Evolutionary conservation across 2,113 vertebrate genomes (phyloP).

Genomic region (Motacilla tschutschensis): DNA sequence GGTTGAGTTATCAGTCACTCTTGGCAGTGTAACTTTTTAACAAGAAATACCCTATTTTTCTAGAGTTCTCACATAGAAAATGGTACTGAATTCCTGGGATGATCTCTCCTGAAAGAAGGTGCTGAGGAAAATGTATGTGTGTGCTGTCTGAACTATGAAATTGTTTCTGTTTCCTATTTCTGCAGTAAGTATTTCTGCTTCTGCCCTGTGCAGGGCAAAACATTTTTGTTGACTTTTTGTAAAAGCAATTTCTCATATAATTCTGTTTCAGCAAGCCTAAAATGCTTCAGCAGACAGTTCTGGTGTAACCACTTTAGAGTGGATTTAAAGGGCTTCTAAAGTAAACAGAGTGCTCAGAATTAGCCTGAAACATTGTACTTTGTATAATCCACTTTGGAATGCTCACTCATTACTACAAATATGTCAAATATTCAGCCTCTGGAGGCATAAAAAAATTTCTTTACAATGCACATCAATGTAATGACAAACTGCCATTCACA

Average conservation of each 20-base stretch:
- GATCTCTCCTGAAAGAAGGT: neutral
- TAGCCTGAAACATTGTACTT: neutral
- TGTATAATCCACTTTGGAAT: constrained; percentile 27
- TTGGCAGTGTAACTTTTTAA: accelerated
- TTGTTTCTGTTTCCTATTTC: neutral
- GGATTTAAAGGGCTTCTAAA: constrained; percentile 30
- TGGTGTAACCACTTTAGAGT: constrained; percentile 24
- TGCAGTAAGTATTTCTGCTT: neutral
- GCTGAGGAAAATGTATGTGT: neutral
- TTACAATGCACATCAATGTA: constrained; percentile 10
- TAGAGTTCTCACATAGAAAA: neutral
- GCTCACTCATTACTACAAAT: constrained; percentile 15
- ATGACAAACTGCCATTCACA: constrained; percentile 13
- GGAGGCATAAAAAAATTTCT: neutral
- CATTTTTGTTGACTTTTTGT: neutral
- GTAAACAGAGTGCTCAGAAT: constrained; percentile 34
- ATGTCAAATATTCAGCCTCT: neutral
- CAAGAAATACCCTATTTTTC: neutral
- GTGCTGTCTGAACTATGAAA: neutral
- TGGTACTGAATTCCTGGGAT: neutral
- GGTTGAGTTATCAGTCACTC: neutral
- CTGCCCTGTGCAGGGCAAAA: neutral
- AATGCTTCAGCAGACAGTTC: neutral
- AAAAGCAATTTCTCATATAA: constrained; percentile 6
- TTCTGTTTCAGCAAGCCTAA: constrained; percentile 34